A percentile compares a stretch with the other conserved stretches of the same genome.
Evolutionary conservation across 64 coral and sea anemone genomes (phyloP).

Genomic region (Astreopora myriophthalma): DNA sequence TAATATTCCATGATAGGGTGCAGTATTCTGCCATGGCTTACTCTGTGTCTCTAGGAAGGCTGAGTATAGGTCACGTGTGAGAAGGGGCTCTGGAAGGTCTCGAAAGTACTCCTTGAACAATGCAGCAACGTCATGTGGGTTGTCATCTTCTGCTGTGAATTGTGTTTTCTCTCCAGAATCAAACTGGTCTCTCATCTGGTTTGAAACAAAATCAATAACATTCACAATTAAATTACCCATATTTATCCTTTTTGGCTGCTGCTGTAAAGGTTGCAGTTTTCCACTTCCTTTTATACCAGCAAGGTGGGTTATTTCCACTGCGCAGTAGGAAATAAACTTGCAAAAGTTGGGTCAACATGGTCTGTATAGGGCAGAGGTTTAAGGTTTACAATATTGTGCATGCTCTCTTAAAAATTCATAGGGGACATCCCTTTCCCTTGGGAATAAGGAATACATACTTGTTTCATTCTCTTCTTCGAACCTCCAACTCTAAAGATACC

Average conservation of each 20-base stretch:
- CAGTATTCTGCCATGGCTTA: conserved; percentile 10
- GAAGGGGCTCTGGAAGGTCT: conserved; percentile 91
- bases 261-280: too few relatives aligned
- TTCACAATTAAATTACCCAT: too few relatives aligned
- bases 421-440: neutral
- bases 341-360: too few relatives aligned
- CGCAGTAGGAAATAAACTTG: too few relatives aligned
- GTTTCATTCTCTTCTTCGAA: conserved; percentile 95
- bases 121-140: conserved; percentile 97
- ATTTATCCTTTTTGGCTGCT: too few relatives aligned
- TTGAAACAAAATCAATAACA: neutral
- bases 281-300: too few relatives aligned
- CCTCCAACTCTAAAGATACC: conserved; percentile 98
- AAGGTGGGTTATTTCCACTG: too few relatives aligned
- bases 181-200: conserved; percentile 97
- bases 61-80: conserved; percentile 94
- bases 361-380: too few relatives aligned
- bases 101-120: conserved; percentile 99
- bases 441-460: conserved; percentile 45
- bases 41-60: conserved; percentile 96
- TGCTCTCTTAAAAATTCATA: too few relatives aligned
- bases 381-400: too few relatives aligned
- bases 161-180: conserved; percentile 90
- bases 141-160: conserved; percentile 87
- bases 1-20: too few relatives aligned